phyloP scores from a whole-genome alignment of 2,888 invertebrate genomes.

The Tipula lateralis region DNA sequence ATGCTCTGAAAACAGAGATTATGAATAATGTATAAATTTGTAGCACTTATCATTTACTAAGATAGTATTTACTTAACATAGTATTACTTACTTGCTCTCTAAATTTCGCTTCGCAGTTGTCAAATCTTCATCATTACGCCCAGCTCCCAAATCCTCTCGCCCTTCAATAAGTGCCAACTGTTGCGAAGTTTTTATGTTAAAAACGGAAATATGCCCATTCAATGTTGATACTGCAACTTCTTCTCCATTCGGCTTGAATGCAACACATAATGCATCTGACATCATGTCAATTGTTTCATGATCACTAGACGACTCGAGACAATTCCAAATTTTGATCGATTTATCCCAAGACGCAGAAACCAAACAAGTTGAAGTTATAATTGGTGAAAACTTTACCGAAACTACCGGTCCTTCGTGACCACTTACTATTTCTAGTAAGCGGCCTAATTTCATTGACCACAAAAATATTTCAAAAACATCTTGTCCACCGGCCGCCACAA shows the following conservation, averaged over 20 bases:
- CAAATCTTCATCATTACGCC: slow-evolving; percentile 74
- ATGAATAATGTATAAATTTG: slow-evolving; percentile 7
- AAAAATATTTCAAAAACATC: slow-evolving; percentile 93
- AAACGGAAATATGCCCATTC: slow-evolving; percentile 79
- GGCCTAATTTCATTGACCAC: slow-evolving; percentile 93
- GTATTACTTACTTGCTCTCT: slow-evolving; percentile 71
- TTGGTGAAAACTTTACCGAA: slow-evolving; percentile 73
- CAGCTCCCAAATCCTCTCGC: slow-evolving; percentile 80
- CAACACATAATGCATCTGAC: slow-evolving; percentile 77
- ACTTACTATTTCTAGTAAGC: slow-evolving; percentile 79
- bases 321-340: slow-evolving; percentile 86
- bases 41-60: slow-evolving; percentile 27
- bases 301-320: slow-evolving; percentile 72
- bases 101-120: slow-evolving; percentile 81
- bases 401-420: slow-evolving; percentile 94
- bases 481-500: slow-evolving; percentile 91
- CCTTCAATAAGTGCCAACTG: slow-evolving; percentile 83
- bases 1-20: slow-evolving; percentile 59
- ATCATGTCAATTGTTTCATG: slow-evolving; percentile 75
- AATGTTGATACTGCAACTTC: slow-evolving; percentile 87
- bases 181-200: slow-evolving; percentile 63
- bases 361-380: slow-evolving; percentile 64
- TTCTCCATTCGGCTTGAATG: slow-evolving; percentile 84
- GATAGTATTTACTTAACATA: slow-evolving; percentile 27
- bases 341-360: slow-evolving; percentile 95